Evolutionary conservation across 2,113 vertebrate species (phyloP).

Genomic region (Phodopus roborovskii): DNA sequence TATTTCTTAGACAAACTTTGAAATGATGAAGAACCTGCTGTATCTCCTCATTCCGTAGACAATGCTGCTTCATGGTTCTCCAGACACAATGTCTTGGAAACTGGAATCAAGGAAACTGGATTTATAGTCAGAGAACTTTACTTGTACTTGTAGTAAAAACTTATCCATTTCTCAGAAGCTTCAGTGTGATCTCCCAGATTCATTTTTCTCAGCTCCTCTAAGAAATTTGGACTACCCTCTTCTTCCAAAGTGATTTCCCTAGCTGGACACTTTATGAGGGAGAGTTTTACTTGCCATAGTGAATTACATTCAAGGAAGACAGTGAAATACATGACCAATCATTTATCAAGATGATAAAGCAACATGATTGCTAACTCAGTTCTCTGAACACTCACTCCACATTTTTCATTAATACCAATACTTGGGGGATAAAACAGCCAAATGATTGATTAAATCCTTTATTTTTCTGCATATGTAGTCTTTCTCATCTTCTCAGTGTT

Average conservation of each 20-base stretch:
- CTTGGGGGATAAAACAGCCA: neutral
- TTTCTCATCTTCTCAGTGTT: neutral
- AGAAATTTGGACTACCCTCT: constrained; percentile 31
- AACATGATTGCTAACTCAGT: constrained; percentile 41
- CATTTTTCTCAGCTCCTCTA: constrained; percentile 66
- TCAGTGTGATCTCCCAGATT: neutral
- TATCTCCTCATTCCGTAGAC: neutral
- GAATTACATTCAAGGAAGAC: constrained; percentile 63
- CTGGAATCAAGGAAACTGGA: neutral
- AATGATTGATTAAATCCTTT: constrained; percentile 45
- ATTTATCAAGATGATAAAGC: constrained; percentile 55
- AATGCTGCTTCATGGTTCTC: neutral
- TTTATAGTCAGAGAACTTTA: constrained; percentile 21
- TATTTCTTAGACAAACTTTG: neutral
- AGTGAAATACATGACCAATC: constrained; percentile 51
- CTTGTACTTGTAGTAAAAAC: constrained; percentile 58
- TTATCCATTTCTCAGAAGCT: constrained; percentile 50
- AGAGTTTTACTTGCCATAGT: constrained; percentile 56
- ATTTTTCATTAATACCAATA: constrained; percentile 51
- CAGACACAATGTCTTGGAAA: neutral
- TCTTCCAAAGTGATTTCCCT: constrained; percentile 68
- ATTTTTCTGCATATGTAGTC: constrained; percentile 3
- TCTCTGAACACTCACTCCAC: constrained; percentile 27
- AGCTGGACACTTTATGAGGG: constrained; percentile 59
- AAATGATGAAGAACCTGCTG: neutral